These are phyloP conservation scores for Adoxophyes honmai DNA, from an alignment of 1,140 invertebrate genomes.

Conservation along the genomic window DNA sequence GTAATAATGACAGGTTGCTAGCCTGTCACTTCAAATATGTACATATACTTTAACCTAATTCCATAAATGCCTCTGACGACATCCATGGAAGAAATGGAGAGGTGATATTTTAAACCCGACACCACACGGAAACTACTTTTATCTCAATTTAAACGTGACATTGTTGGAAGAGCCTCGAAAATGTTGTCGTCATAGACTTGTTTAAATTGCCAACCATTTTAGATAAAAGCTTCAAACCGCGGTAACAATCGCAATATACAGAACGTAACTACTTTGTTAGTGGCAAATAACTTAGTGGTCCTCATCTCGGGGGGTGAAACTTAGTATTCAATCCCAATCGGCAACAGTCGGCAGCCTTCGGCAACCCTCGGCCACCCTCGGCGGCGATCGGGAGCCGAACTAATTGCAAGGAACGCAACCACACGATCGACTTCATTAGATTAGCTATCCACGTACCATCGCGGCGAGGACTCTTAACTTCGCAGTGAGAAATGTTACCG, in stretches of 20 bases:
- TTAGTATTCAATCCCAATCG: background rate
- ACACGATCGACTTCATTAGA: conserved; percentile 32
- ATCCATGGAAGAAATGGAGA: too few relatives aligned
- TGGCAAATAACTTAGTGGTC: conserved; percentile 4
- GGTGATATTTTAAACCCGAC: too few relatives aligned
- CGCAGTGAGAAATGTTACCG: conserved; percentile 5
- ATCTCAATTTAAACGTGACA: too few relatives aligned
- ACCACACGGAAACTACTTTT: too few relatives aligned
- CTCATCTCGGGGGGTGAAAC: background rate
- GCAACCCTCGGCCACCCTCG: background rate
- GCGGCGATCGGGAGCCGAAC: conserved; percentile 18
- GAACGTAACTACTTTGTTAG: conserved; percentile 25
- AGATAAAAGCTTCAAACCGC: too few relatives aligned
- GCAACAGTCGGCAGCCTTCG: background rate
- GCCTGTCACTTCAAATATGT: too few relatives aligned
- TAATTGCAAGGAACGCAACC: conserved; percentile 41
- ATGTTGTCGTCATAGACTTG: too few relatives aligned
- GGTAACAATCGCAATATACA: conserved; percentile 24
- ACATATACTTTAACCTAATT: too few relatives aligned
- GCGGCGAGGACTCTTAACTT: background rate
- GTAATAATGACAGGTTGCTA: too few relatives aligned
- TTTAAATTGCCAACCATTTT: too few relatives aligned
- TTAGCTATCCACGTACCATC: conserved; percentile 27
- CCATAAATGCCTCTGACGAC: too few relatives aligned
- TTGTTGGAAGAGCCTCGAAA: too few relatives aligned